These are phyloP conservation scores for Nebria brevicollis DNA, from an alignment of 2,888 invertebrate species.

Conservation along the genomic window DNA sequence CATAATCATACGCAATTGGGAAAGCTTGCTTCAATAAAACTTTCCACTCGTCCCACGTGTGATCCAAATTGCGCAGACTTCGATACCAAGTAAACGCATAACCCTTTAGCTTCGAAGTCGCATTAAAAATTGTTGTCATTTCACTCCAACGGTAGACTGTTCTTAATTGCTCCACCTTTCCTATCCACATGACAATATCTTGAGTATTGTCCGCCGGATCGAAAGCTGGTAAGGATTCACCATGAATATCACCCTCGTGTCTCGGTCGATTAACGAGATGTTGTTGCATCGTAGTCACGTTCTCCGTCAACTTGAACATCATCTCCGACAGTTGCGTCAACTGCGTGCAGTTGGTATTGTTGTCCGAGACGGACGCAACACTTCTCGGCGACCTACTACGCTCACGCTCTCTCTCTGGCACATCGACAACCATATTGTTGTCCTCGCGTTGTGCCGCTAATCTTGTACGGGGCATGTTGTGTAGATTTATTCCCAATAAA, in stretches of 20 bases:
- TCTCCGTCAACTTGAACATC: neutral
- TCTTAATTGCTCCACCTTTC: conserved; percentile 12
- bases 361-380: too few species aligned
- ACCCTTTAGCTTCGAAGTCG: conserved; percentile 49
- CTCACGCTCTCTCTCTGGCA: too few species aligned
- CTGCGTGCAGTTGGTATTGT: neutral
- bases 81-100: conserved; percentile 48
- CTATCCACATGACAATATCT: neutral
- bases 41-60: conserved; percentile 48
- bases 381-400: too few species aligned
- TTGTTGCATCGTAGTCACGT: neutral
- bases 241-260: neutral
- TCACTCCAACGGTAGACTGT: conserved; percentile 20
- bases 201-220: conserved; percentile 3
- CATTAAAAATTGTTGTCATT: conserved; percentile 38
- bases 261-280: neutral
- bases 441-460: too few species aligned
- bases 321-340: neutral
- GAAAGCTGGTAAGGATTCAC: neutral
- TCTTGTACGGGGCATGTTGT: too few species aligned
- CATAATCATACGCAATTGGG: conserved; percentile 47
- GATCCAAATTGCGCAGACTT: conserved; percentile 28
- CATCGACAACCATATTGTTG: too few species aligned
- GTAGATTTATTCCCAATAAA: too few species aligned
- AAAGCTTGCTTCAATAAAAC: conserved; percentile 47